Percentiles rank a stretch among this genome's conserved stretches.
phyloP scores from a whole-genome alignment of 2,888 invertebrate genomes.

The Koerneria pararmatus region DNA sequence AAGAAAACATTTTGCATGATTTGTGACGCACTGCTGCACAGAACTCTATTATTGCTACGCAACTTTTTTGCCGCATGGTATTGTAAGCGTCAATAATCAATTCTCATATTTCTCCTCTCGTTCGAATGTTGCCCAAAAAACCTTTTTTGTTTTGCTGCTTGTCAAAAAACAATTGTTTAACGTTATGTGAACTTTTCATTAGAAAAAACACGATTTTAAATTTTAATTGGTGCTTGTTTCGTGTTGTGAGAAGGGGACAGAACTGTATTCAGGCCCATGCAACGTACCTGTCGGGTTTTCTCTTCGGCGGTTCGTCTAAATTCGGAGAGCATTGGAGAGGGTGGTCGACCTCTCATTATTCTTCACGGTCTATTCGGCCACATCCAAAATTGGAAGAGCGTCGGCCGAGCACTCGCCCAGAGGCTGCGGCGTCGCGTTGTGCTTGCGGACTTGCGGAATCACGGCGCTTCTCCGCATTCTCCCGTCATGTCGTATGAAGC shows the following conservation, averaged over 20 bases:
- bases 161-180: too few species aligned
- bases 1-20: too few species aligned
- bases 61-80: too few species aligned
- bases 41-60: too few species aligned
- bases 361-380: slow-evolving; percentile 81
- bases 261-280: not conserved
- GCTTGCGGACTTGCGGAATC: slow-evolving; percentile 83
- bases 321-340: slow-evolving; percentile 12
- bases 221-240: not conserved
- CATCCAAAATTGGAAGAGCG: slow-evolving; percentile 78
- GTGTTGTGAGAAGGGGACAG: not conserved
- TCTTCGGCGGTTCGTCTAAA: slow-evolving; percentile 5
- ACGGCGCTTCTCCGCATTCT: slow-evolving; percentile 79
- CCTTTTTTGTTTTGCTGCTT: too few species aligned
- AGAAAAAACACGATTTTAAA: too few species aligned
- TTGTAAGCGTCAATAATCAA: too few species aligned
- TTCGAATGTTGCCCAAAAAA: too few species aligned
- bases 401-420: slow-evolving; percentile 58
- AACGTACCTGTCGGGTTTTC: not conserved
- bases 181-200: too few species aligned
- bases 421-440: slow-evolving; percentile 63
- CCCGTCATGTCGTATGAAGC: slow-evolving; percentile 11
- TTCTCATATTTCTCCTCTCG: too few species aligned
- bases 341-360: slow-evolving; percentile 70
- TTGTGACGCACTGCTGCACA: too few species aligned